These are phyloP conservation scores for Sterrhoptilus dennistouni DNA, from an alignment of 2,113 vertebrate genomes.

Conservation along the genomic window DNA sequence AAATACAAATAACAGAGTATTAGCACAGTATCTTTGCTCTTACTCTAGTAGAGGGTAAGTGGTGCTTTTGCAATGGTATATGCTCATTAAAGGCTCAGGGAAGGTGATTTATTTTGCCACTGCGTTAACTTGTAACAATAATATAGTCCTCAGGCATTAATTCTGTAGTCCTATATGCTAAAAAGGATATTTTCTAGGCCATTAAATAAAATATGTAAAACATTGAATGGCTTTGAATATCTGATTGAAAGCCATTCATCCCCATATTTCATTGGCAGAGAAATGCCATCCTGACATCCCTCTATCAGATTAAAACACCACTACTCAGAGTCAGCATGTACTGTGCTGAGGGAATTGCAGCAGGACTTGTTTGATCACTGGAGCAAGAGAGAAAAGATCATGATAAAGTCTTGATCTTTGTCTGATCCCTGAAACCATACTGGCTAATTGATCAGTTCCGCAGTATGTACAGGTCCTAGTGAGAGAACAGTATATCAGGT, in stretches of 20 bases:
- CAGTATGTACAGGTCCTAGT: background rate
- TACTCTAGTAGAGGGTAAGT: constrained; percentile 31
- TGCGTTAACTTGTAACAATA: constrained; percentile 37
- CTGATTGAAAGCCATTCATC: background rate
- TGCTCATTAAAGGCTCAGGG: constrained; percentile 35
- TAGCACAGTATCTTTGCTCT: constrained; percentile 32
- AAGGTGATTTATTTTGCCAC: constrained; percentile 33
- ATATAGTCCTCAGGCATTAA: constrained; percentile 31
- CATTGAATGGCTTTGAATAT: background rate
- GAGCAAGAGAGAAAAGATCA: background rate
- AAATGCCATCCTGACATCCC: background rate
- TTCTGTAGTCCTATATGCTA: constrained; percentile 1
- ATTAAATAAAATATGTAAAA: background rate
- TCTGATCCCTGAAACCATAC: background rate
- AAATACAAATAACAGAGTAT: constrained; percentile 28
- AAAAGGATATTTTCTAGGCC: background rate
- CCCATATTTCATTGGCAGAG: background rate
- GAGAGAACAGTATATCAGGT: background rate
- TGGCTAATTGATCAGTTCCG: background rate
- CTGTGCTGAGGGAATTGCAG: background rate
- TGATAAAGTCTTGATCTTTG: background rate
- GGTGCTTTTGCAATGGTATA: constrained; percentile 43
- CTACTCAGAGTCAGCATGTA: accelerated
- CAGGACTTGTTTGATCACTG: background rate
- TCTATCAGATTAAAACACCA: background rate